Evolutionary conservation across 2,113 vertebrate genomes (phyloP), one percentile per base, ranked within the genome.

Genomic region (Mionectes macconnelli): DNA sequence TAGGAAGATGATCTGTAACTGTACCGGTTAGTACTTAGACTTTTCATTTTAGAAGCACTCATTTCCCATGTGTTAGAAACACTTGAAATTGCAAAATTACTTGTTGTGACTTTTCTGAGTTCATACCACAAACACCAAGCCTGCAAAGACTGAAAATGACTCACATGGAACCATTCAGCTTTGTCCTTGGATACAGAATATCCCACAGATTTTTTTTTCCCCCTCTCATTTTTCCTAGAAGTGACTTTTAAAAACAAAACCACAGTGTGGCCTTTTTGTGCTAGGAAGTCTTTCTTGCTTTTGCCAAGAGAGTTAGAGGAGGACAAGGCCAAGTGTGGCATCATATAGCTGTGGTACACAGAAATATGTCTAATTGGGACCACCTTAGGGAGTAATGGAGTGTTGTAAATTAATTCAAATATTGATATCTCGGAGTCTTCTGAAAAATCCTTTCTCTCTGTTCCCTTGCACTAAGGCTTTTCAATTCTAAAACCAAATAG

Each of bases 161-260:
- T 94, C 93, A 78, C 37, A 87, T 81, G 69, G 60, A 94, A 68
- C 76, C 73, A 84, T 97, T 95, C 84, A 42, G 55, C 63, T 83
- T 93, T 94, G 72, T 93, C 30, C 47, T 77, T 92, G 80, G 39
- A 56, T 92, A 60, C 28, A n/a, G 28, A 92, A 53, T 57, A 93
- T 93, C 35, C 88, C 78, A 55, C 42, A 27, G 63, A 93, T 1
- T 2, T 3, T 63, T 73, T 84, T 84, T 68, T 68, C 31, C 55
- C 2, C 19, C 45, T 84, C 31, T 82, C 20, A 16, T 90, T 94
- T 96, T 97, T 93, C 84, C 92, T 94, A 93, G 84, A 92, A 92
- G 30, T 84, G 89, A 85, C 72, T 79, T 84, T 91, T 93, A 47
- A 85, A 90, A 91, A 82, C 50, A 93, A 93, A 97, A 93, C 92